Base-by-base conservation (phyloP, 1,140 invertebrate species). In the Pogonognathellus flavescens region DNA sequence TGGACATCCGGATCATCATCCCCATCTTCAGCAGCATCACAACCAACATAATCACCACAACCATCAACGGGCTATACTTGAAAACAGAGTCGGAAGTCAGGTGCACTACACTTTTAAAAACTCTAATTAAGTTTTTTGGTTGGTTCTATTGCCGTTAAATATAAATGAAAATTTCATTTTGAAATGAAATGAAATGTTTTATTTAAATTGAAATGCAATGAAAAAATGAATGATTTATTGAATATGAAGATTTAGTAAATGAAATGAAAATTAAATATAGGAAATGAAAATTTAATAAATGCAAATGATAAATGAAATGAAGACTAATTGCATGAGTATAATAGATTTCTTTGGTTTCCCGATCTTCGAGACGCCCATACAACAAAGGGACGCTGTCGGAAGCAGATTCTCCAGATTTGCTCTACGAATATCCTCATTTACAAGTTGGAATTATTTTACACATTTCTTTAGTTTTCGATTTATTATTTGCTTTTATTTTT, bases 391-490 rank as follows among this genome's bases (percentile, higher is more conserved):
- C 41, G 85, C 59, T 85, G 84, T 53, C 84, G 55, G 13, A 88
- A 85, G 53, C 72, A 82, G 18, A 84, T 98, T 70, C 97, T 96
- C 0, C 92, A 97, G 55, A 97, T 97, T 0, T 94, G 97, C 90
- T 96, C 96, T 41, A 96, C 96, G 80, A 81, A 7, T 53, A 53
- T 11, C 80, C 80, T 16, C 80, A 81, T 14, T 18, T 81, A n/a
- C 80, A 81, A 50, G 66, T 72, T 25, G n/a, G 59, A 62, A n/a
- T n/a, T n/a, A 3, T 18, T 62, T 62, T 4, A 9, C 9, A 62
- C 59, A 62, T n/a, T 62, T 9, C 18, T 62, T 62, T 18, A 62
- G 1, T 62, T 18, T 62, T 55, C 53, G 2, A 14, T 55, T 14
- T 55, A 55, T 55, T 53, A 8, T 8, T 53, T 53, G 52, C 16